These are phyloP conservation scores for Cyphomyrus plagiostoma DNA, from an alignment of 2,113 vertebrate genomes.

Conservation along the genomic window DNA sequence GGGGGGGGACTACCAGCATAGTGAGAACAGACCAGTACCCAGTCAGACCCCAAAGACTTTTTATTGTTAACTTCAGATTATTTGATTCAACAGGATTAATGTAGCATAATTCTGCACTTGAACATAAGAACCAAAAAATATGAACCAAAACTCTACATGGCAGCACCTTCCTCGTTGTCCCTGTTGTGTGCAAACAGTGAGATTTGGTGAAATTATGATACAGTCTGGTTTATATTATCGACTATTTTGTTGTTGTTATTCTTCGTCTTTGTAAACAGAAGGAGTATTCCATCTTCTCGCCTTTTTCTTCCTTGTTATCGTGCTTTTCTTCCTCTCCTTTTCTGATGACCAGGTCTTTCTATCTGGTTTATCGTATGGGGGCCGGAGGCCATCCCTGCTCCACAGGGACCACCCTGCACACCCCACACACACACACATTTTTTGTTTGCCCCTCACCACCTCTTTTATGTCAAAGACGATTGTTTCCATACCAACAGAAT, in stretches of 20 bases:
- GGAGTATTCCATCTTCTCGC: constrained; percentile 6
- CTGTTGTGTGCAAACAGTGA: neutral
- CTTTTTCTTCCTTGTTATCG: neutral
- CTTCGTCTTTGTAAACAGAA: neutral
- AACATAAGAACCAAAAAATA: neutral
- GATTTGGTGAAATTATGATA: neutral
- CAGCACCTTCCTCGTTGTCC: neutral
- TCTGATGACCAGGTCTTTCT: constrained; percentile 55
- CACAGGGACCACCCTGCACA: constrained; percentile 30
- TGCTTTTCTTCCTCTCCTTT: constrained; percentile 33
- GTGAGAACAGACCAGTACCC: neutral
- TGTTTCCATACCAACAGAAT: constrained; percentile 66
- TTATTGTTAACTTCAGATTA: neutral
- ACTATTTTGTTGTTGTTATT: neutral
- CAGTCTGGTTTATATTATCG: neutral
- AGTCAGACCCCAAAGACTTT: neutral
- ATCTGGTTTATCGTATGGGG: constrained; percentile 59
- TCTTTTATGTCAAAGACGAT: constrained; percentile 63
- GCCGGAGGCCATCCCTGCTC: constrained; percentile 41
- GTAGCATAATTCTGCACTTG: neutral
- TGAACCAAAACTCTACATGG: neutral
- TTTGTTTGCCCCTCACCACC: constrained; percentile 13
- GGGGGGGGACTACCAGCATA: neutral
- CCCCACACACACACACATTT: neutral
- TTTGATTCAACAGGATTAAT: neutral